Conservation (phyloP, 2,888 invertebrate species). For the Aleiodes alternator region DNA sequence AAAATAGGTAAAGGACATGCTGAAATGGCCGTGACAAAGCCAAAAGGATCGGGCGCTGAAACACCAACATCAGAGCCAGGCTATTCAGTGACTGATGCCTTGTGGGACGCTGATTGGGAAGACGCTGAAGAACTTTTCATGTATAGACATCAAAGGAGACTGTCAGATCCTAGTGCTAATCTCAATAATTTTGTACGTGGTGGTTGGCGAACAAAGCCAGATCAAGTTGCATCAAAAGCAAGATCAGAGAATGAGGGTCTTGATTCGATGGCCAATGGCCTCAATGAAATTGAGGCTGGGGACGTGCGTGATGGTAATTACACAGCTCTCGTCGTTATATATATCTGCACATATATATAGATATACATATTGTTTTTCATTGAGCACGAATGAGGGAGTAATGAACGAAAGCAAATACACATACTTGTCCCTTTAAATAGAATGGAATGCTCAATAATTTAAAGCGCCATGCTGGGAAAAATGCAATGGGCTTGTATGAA, state of each 20-base stretch:
- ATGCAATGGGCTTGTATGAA: no score
- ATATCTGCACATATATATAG: not conserved
- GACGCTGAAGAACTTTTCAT: constrained; percentile 91
- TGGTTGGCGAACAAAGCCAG: constrained; percentile 85
- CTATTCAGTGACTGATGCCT: constrained; percentile 86
- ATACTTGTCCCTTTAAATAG: constrained; percentile 15
- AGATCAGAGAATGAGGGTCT: constrained; percentile 95
- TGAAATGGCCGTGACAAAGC: constrained; percentile 97
- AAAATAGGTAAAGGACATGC: constrained; percentile 88
- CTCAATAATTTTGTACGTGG: constrained; percentile 89
- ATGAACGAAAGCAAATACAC: constrained; percentile 26
- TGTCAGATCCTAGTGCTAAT: constrained; percentile 96
- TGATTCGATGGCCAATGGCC: constrained; percentile 88
- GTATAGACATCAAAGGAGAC: constrained; percentile 87
- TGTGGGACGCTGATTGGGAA: constrained; percentile 94
- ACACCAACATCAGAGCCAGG: constrained; percentile 96
- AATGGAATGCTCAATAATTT: constrained; percentile 8
- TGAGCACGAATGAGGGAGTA: constrained; percentile 30
- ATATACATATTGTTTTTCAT: not conserved
- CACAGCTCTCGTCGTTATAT: not conserved
- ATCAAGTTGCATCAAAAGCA: constrained; percentile 79
- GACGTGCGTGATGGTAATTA: constrained; percentile 91
- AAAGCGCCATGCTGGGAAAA: no score
- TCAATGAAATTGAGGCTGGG: constrained; percentile 95
- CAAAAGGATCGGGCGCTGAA: constrained; percentile 93